Evolutionary conservation across 2,113 vertebrate genomes (phyloP), one percentile per base, ranked within the genome.

Genomic region (Puffinus mauretanicus): DNA sequence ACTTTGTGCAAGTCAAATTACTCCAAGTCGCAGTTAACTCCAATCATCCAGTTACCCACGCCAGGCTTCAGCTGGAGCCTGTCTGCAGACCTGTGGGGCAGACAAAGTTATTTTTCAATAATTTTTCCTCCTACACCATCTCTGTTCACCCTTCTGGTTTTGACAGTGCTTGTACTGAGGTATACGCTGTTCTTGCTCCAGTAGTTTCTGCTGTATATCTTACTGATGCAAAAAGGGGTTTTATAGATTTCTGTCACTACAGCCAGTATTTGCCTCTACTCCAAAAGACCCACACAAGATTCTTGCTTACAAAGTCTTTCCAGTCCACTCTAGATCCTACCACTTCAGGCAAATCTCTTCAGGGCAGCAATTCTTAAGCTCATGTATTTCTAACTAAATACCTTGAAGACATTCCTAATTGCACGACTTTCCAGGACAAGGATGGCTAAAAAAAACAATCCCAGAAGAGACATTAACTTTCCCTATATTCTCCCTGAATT

Each of bases 161-260:
- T 54, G 26, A 11, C 9, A 26, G 26, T 6, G 10, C 30, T 77
- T 30, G 42, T 40, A 18, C 34, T 7, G 29, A 85, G 21, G 16
- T 34, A 32, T 11, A 25, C 4, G 6, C 38, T 32, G 7, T 9
- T 84, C 51, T 29, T 6, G 32, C 73, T 85, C 49, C 44, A 25
- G 66, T 7, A 25, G 20, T 40, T 69, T 51, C 71, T 10, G 9
- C 34, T 15, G 4, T 26, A 10, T 2, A 4, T 25, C 61, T 29
- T 34, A 26, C n/a, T 16, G 57, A 36, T 4, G 32, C 25, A 79
- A 78, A 66, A 9, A 3, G 24, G 40, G 12, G 9, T 19, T 40
- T 60, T 16, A 55, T 0, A 2, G 12, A 12, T 30, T 52, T 18
- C 10, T 7, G 17, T 20, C 18, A n/a, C n/a, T 4, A 29, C 16